Percentiles rank a stretch among this genome's conserved stretches.
Evolutionary conservation across 2,113 vertebrate genomes (phyloP).

Genomic region (Gymnobelideus leadbeateri): DNA sequence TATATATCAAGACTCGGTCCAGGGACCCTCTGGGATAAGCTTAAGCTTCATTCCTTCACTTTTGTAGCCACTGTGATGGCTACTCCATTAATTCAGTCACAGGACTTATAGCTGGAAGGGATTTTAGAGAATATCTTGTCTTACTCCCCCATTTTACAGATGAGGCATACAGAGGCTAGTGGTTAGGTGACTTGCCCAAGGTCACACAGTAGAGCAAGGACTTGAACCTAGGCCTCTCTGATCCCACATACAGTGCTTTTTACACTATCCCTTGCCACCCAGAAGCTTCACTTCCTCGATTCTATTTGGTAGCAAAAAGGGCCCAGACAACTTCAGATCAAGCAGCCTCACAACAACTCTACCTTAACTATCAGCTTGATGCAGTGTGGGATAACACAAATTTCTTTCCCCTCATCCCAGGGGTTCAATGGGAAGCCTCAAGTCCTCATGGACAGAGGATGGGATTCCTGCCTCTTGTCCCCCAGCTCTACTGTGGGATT

Average conservation of each 20-base stretch:
- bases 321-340: not conserved
- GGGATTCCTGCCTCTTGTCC: not conserved
- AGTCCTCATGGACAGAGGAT: not conserved
- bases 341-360: not conserved
- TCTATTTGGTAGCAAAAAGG: not conserved
- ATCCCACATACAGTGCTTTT: not conserved
- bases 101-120: not conserved
- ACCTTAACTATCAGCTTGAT: not conserved
- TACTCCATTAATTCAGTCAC: not conserved
- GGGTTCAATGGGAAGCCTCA: not conserved
- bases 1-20: not conserved
- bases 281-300: not conserved
- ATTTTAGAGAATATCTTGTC: not conserved
- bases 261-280: not conserved
- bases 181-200: not conserved
- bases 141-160: not conserved
- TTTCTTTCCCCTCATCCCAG: not conserved
- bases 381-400: not conserved
- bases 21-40: too few relatives aligned
- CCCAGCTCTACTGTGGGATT: not conserved
- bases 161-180: not conserved
- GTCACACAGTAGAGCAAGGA: not conserved
- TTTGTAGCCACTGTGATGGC: not conserved
- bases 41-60: not conserved
- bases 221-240: not conserved